phyloP scores from a whole-genome alignment of 2,888 invertebrate species.

The Pantelozetes paolii region DNA sequence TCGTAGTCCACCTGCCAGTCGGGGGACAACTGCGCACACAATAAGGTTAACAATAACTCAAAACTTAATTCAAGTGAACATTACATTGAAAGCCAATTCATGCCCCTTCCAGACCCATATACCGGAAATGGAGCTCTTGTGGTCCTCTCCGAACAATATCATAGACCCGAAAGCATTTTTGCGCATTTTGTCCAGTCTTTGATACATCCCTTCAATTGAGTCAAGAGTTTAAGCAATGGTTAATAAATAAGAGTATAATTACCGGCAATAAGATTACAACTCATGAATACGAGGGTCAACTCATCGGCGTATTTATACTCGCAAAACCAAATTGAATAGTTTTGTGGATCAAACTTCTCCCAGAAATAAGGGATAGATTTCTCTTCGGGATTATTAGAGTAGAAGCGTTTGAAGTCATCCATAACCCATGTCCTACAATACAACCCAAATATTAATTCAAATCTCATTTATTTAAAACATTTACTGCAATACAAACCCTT shows the following conservation, averaged over 20 bases:
- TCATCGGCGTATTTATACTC: conserved; percentile 96
- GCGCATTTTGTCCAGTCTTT: conserved; percentile 94
- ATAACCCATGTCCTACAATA: conserved; percentile 74
- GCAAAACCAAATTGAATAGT: conserved; percentile 94
- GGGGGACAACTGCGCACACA: conserved; percentile 71
- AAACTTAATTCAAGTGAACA: conserved; percentile 28
- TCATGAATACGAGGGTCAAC: conserved; percentile 89
- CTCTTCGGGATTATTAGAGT: conserved; percentile 91
- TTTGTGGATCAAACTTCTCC: conserved; percentile 91
- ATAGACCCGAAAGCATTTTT: conserved; percentile 93
- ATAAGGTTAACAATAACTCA: conserved; percentile 50
- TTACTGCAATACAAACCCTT: conserved; percentile 58
- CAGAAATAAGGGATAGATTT: conserved; percentile 96
- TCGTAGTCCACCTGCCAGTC: conserved; percentile 98
- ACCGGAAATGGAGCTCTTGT: conserved; percentile 87
- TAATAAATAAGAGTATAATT: conserved; percentile 46
- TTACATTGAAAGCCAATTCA: conserved; percentile 76
- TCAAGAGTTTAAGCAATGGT: conserved; percentile 25
- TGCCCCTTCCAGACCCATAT: conserved; percentile 98
- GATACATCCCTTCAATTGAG: conserved; percentile 79
- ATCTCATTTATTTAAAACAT: background rate
- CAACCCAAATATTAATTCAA: conserved; percentile 32
- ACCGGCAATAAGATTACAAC: conserved; percentile 93
- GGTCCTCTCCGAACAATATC: conserved; percentile 86
- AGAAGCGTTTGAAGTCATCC: conserved; percentile 95